Base-by-base conservation (phyloP, 2,797 vertebrate species). In the Heliangelus exortis region DNA sequence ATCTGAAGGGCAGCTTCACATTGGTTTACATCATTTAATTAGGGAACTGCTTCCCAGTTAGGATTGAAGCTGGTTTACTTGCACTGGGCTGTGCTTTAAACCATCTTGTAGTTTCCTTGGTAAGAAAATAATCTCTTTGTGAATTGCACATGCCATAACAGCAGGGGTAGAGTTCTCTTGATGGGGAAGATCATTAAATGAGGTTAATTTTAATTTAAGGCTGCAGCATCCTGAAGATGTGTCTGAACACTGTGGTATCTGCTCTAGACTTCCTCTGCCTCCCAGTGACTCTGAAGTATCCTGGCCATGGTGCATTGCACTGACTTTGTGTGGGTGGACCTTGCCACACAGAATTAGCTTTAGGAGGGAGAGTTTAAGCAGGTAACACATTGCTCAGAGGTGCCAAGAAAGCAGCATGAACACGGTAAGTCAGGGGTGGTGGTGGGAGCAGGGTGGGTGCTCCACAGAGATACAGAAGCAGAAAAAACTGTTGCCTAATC, bases 401-500 rank as follows among this genome's bases (percentile, higher is more conserved):
- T 81, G 74, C 54, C 81, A 59, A 26, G 75, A 41, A 68, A 87
- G 47, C 65, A 67, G 69, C 0, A 0, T 39, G 43, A 33, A 9
- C 36, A 6, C 1, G 1, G 29, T 33, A 59, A 85, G 28, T 31
- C 9, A 6, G 58, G 39, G 47, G 5, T 3, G 3, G 41, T 5
- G 3, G 59, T 0, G 0, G 53, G n/a, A 34, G 19, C 6, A 2
- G 15, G 7, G 20, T 4, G n/a, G 43, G 21, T 87, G 91, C 71
- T 93, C 41, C 2, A 5, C 50, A 69, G 83, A 89, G 92, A 93
- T 88, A 93, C 2, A 89, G 71, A 39, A 77, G 76, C 47, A 62
- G 45, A 65, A 62, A 86, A 87, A 91, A 15, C 84, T 77, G 76
- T 67, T 85, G 54, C 36, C 82, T 95, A 83, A 87, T 95, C 89